A percentile compares a stretch with the other conserved stretches of the same genome.
Evolutionary conservation across 1,140 invertebrate genomes (phyloP).

Genomic region (Leptopilina clavipes): DNA sequence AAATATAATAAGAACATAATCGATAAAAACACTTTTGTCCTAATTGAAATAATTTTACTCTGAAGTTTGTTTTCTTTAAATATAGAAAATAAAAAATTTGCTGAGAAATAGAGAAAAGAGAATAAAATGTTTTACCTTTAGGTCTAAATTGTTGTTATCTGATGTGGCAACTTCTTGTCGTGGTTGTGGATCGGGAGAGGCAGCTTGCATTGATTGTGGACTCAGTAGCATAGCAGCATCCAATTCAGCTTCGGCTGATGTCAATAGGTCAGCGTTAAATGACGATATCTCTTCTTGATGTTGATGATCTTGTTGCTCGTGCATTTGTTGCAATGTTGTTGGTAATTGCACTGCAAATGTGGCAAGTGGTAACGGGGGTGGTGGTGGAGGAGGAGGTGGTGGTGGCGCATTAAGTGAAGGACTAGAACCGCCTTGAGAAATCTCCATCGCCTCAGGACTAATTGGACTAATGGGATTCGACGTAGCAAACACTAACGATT

Average conservation of each 20-base stretch:
- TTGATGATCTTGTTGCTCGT: constrained; percentile 56
- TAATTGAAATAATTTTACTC: no score
- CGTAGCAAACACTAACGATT: constrained; percentile 66
- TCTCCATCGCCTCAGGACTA: constrained; percentile 72
- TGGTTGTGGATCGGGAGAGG: constrained; percentile 70
- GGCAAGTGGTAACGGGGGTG: constrained; percentile 72
- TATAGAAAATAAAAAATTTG: no score
- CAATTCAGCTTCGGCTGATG: constrained; percentile 62
- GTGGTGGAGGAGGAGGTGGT: constrained; percentile 70
- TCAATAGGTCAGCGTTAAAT: constrained; percentile 60
- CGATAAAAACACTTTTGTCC: no score
- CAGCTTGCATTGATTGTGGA: constrained; percentile 64
- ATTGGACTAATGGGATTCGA: constrained; percentile 68
- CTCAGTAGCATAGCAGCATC: constrained; percentile 69
- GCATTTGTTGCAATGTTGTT: constrained; percentile 60
- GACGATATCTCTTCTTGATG: constrained; percentile 63
- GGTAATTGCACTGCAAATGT: constrained; percentile 74
- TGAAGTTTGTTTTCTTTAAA: no score
- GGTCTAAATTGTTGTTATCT: constrained; percentile 69
- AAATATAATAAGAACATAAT: no score
- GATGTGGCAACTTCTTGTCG: constrained; percentile 71
- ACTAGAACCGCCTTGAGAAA: constrained; percentile 67
- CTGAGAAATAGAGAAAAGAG: no score
- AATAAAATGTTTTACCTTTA: constrained; percentile 62
- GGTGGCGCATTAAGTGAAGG: constrained; percentile 60